Base-by-base conservation (phyloP, 2,888 invertebrate genomes). In the Eupithecia exiguata region DNA sequence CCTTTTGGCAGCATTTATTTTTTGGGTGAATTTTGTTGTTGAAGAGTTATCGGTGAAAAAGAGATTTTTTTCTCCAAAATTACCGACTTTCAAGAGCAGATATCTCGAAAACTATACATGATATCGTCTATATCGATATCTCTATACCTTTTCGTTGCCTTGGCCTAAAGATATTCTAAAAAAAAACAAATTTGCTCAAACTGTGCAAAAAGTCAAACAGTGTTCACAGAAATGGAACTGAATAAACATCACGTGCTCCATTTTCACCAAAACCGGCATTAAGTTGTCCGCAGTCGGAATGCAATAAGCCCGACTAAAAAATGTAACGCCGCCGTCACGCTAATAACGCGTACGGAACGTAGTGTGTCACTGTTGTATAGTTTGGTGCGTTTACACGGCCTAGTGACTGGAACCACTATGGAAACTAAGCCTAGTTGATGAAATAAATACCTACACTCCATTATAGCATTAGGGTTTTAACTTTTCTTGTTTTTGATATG, bases 351-450 rank as follows among this genome's bases (percentile, higher is more conserved):
- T 46, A 38, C 72, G 40, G 53, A 70, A 65, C 72, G 71, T 71
- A 74, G 70, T 69, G 73, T 71, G 75, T 75, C 72, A 70, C 68
- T 72, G 63, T 75, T 70, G 70, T 70, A 72, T 67, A 68, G 69
- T 43, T 67, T 65, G 63, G 49, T 14, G 38, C 63, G 36, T 65
- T 65, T 65, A 65, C 38, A 35, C 35, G 38, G 1, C 21, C 38
- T 36, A 65, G 63, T 65, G 18, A 62, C 35, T 62, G 30, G 58
- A 25, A 14, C n/a, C n/a, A n/a, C 58, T 58, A 2, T 58, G 25
- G n/a, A n/a, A n/a, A n/a, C n/a, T n/a, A n/a, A n/a, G n/a, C n/a
- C n/a, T n/a, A n/a, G n/a, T n/a, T n/a, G n/a, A n/a, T n/a, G n/a
- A n/a, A n/a, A n/a, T n/a, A n/a, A n/a, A n/a, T n/a, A n/a, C n/a